Conservation (phyloP, 2,797 vertebrate genomes). For the Orientallactaga sibirica region DNA sequence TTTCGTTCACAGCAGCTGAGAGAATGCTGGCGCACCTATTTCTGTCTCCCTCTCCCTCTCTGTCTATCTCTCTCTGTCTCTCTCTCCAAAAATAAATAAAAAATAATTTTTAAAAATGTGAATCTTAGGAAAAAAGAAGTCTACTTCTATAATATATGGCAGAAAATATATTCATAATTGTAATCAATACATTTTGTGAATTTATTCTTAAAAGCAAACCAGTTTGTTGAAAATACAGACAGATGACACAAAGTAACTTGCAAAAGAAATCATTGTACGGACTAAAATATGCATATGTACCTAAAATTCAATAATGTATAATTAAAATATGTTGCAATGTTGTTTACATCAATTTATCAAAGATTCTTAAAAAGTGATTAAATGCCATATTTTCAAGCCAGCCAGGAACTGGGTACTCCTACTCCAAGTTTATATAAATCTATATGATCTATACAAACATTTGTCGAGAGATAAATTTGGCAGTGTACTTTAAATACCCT, state of each 20-base stretch:
- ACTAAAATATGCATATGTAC: background rate
- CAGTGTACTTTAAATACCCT: background rate
- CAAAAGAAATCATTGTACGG: background rate
- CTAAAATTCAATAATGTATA: constrained; percentile 1
- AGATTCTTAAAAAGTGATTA: background rate
- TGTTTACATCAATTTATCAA: background rate
- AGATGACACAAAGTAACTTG: background rate
- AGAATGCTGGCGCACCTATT: too few relatives aligned
- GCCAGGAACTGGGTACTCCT: background rate
- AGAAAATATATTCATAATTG: background rate
- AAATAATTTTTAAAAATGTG: background rate
- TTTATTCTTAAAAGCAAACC: constrained; percentile 22
- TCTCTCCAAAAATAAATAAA: too few relatives aligned
- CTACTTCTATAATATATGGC: background rate
- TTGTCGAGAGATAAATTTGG: constrained; percentile 12
- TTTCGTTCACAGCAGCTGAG: too few relatives aligned
- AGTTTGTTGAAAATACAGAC: background rate
- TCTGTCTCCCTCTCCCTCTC: too few relatives aligned
- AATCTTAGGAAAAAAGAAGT: constrained; percentile 22
- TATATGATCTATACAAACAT: background rate
- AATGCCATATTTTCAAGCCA: background rate
- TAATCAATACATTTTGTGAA: background rate
- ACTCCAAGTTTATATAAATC: background rate
- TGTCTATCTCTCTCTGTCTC: too few relatives aligned
- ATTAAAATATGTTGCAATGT: background rate